phyloP scores from a whole-genome alignment of 1,140 invertebrate species.

The Gryon sp. region DNA sequence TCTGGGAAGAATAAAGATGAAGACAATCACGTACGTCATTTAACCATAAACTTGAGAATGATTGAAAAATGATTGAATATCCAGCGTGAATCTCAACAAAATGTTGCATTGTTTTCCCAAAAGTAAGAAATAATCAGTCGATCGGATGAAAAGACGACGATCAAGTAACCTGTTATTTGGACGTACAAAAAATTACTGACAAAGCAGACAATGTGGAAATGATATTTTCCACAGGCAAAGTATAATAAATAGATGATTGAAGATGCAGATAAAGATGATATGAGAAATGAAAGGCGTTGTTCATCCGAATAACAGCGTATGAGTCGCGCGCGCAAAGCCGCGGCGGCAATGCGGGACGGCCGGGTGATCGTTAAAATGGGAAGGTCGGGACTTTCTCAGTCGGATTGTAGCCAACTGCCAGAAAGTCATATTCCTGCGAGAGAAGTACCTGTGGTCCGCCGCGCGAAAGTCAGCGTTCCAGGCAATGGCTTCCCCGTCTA shows the following conservation, averaged over 20 bases:
- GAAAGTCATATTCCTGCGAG: slow-evolving; percentile 60
- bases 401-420: slow-evolving; percentile 55
- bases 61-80: too few species aligned
- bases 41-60: too few species aligned
- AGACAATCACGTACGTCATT: too few species aligned
- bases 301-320: slow-evolving; percentile 51
- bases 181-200: neutral
- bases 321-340: slow-evolving; percentile 34
- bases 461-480: slow-evolving; percentile 61
- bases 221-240: slow-evolving; percentile 41
- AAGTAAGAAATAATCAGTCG: slow-evolving; percentile 16
- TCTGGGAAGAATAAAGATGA: too few species aligned
- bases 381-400: slow-evolving; percentile 69
- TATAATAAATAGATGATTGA: slow-evolving; percentile 42
- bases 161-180: slow-evolving; percentile 21
- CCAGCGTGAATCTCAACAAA: neutral
- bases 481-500: slow-evolving; percentile 60
- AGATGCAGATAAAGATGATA: slow-evolving; percentile 42
- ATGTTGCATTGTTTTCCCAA: slow-evolving; percentile 24
- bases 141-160: neutral
- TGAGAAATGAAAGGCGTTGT: slow-evolving; percentile 52
- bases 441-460: slow-evolving; percentile 50
- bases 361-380: slow-evolving; percentile 55
- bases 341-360: slow-evolving; percentile 41
- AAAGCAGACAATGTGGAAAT: slow-evolving; percentile 34